Percentiles rank a stretch among this genome's conserved stretches.
Evolutionary conservation across 2,113 vertebrate genomes (phyloP).

Genomic region (Osmerus eperlanus): DNA sequence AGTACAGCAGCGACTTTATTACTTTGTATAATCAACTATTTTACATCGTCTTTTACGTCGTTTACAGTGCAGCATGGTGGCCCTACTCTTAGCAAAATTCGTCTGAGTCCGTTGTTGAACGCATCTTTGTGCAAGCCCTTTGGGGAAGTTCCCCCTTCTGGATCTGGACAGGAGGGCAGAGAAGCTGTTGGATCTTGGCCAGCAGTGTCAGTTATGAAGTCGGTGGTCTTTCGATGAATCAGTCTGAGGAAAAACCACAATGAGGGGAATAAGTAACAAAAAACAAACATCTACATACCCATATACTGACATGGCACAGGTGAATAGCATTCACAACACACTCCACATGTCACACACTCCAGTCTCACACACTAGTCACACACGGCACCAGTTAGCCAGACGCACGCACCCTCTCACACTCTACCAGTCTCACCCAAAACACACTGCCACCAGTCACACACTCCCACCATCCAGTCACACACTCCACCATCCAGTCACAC

Average conservation of each 20-base stretch:
- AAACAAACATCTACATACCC: not conserved
- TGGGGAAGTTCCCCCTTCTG: not conserved
- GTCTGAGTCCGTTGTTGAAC: constrained; percentile 29
- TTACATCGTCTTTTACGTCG: constrained; percentile 58
- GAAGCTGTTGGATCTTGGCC: not conserved
- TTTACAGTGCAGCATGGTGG: constrained; percentile 56
- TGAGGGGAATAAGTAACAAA: not conserved
- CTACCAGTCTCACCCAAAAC: no score
- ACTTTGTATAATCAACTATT: constrained; percentile 55
- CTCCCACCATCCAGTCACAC: no score
- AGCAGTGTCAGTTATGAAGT: not conserved
- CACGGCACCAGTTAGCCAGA: no score
- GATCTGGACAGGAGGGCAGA: not conserved
- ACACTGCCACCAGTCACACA: no score
- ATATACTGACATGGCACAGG: no score
- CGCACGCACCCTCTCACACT: no score
- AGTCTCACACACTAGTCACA: no score
- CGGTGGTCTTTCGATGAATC: not conserved
- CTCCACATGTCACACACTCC: no score
- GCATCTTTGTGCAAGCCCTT: constrained; percentile 49
- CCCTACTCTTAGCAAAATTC: constrained; percentile 37
- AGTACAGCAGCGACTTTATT: constrained; percentile 48
- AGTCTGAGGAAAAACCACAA: not conserved
- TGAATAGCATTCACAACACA: no score
- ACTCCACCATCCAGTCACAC: no score